Percentiles rank a stretch among this genome's conserved stretches.
Evolutionary conservation across 2,113 vertebrate species (phyloP).

Genomic region (Barbus barbus): DNA sequence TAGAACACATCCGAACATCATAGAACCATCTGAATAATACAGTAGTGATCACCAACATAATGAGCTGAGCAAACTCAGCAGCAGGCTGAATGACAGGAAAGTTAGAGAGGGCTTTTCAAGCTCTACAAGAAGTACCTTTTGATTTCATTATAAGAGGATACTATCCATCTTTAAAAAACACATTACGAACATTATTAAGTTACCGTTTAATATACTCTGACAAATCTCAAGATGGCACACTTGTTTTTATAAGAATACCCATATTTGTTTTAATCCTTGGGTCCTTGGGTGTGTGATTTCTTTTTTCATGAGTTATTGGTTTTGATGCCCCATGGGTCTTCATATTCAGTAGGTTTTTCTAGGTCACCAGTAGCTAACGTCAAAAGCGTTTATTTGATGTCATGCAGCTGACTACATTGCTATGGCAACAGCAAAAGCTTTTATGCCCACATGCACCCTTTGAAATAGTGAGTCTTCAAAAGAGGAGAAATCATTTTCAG

Average conservation of each 20-base stretch:
- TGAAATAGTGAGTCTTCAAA: constrained; percentile 8
- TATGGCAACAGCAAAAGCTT: constrained; percentile 47
- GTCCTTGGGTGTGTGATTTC: neutral
- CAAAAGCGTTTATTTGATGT: constrained; percentile 47
- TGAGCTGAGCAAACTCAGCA: neutral
- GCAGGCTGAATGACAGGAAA: neutral
- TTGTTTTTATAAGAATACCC: neutral
- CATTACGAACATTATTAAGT: neutral
- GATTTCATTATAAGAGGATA: neutral
- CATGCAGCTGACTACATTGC: constrained; percentile 36
- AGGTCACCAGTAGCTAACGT: constrained; percentile 45
- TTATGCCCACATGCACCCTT: constrained; percentile 31
- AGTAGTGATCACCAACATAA: constrained; percentile 18
- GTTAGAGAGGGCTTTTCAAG: neutral
- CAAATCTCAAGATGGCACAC: neutral
- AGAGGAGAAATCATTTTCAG: constrained; percentile 4
- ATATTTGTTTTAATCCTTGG: neutral
- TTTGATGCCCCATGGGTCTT: neutral
- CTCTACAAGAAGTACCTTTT: neutral
- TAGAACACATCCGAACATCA: constrained; percentile 11
- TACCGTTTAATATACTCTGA: neutral
- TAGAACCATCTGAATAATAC: constrained; percentile 7
- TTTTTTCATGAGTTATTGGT: constrained; percentile 25
- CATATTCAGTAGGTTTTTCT: constrained; percentile 40
- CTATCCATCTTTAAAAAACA: neutral